Evolutionary conservation across 2,888 invertebrate genomes (phyloP), one percentile per base, ranked within the genome.

Genomic region (Drosophila borborema): DNA sequence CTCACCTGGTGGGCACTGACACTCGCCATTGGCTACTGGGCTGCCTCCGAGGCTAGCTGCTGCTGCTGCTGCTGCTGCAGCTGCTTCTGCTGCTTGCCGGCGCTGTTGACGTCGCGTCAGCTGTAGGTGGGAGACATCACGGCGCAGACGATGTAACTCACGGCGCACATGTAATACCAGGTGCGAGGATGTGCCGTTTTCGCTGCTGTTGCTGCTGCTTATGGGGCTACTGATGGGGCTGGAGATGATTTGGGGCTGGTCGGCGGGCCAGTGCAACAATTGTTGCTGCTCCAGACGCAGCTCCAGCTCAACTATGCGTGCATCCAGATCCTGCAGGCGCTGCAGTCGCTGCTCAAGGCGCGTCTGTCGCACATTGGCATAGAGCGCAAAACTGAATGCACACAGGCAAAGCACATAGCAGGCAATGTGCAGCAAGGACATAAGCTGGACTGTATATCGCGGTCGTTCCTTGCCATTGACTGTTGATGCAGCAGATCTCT

Each of bases 1-100:
- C 94, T 92, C 92, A 96, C 96, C 96, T 96, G 96, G 94, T 92
- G 96, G 96, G 94, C 96, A 96, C 83, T 94, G 94, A 94, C 96
- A 96, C 93, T 96, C 95, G 31, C 75, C 80, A 61, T 62, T 74
- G 36, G 36, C 43, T 43, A 54, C 59, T 46, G 59, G 43, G 48
- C 53, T 67, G 58, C 18, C 94, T 94, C 58, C 94, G 94, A 67
- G 77, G 67, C 68, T 82, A 20, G 79, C 65, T 34, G 67, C 72
- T 34, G 71, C 73, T 14, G 80, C 68, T 0, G 86, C 81, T 34
- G 20, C 20, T 20, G 20, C 20, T n/a, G 92, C 89, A 64, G 91
- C 91, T 49, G 86, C 86, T 40, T 89, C 82, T 1, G 87, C 82
- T 45, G 91, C 90, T 54, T 92, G 91, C 2, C 93, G 91, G 34